These are phyloP conservation scores for Merodon equestris DNA, from an alignment of 2,888 invertebrate species.

Conservation along the genomic window DNA sequence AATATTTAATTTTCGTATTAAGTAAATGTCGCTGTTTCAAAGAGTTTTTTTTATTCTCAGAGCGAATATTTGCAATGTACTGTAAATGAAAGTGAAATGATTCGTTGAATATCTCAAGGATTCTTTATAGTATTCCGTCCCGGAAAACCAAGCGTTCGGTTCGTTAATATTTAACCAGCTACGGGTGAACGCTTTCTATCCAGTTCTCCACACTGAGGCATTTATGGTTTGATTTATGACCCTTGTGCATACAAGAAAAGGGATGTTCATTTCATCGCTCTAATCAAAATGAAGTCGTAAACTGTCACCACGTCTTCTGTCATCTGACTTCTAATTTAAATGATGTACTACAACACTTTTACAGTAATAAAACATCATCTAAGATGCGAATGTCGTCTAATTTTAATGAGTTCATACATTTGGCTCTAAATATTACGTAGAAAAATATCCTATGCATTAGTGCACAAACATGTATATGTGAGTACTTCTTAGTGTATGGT, in stretches of 20 bases:
- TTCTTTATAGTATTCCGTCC: conserved; percentile 62
- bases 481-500: too few relatives aligned
- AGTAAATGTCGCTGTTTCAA: too few relatives aligned
- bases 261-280: conserved; percentile 62
- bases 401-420: not conserved
- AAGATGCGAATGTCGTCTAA: conserved; percentile 14
- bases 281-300: conserved; percentile 68
- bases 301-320: conserved; percentile 58
- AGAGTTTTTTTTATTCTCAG: not conserved
- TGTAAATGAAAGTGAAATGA: conserved; percentile 55
- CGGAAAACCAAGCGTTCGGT: conserved; percentile 59
- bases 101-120: conserved; percentile 41
- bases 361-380: not conserved
- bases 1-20: too few relatives aligned
- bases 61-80: conserved; percentile 42
- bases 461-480: too few relatives aligned
- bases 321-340: conserved; percentile 61
- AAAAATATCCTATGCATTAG: too few relatives aligned
- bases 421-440: too few relatives aligned
- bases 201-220: conserved; percentile 44
- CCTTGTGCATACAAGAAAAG: conserved; percentile 56
- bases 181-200: conserved; percentile 47
- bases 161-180: conserved; percentile 56
- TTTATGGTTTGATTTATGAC: conserved; percentile 65
- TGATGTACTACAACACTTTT: conserved; percentile 48